Base-by-base conservation (phyloP, 2,888 invertebrate species). In the Archips crataeganus region DNA sequence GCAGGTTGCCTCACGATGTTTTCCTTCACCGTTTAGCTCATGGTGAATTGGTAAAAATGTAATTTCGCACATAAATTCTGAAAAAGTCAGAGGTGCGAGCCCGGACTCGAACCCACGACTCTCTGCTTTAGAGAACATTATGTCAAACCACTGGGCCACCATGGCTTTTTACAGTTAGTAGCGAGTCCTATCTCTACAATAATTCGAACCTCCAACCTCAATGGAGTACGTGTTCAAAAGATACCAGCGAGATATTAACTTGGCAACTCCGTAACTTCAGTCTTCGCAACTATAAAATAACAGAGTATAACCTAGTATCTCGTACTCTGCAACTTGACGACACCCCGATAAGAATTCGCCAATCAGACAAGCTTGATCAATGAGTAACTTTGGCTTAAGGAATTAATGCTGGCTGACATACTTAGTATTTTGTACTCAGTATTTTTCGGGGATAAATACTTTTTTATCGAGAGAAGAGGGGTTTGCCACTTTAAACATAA, bases 291-390 rank as follows among this genome's bases (percentile, higher is more conserved):
- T 70, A 45, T 74, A 74, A 74, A 70, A 74, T 74, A 74, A 65
- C 74, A 54, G 54, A 72, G 68, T 73, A 74, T 54, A 54, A 23
- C 54, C 23, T 2, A 54, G 54, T 54, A 57, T 57, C 57, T 57
- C 23, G 51, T 73, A 68, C 68, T 51, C 32, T 23, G 64, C 51
- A 68, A 65, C 69, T 74, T 57, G 69, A 69, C 69, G 74, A 74
- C 74, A 54, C 45, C 57, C 34, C 42, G 74, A 74, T 74, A 74
- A 74, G 69, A 70, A 74, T 65, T 65, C 69, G 32, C 34, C 65
- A 64, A 74, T 70, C 69, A 69, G 73, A 68, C 65, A 72, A 63
- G 23, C 64, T 70, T 70, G 69, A 70, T 74, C 74, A 74, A 74
- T 74, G 65, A 34, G 45, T 60, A 74, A 74, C 69, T 74, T 74